Percentiles rank a stretch among this genome's conserved stretches.
phyloP scores from a whole-genome alignment of 2,888 invertebrate species.

The Cataglyphis livida region DNA sequence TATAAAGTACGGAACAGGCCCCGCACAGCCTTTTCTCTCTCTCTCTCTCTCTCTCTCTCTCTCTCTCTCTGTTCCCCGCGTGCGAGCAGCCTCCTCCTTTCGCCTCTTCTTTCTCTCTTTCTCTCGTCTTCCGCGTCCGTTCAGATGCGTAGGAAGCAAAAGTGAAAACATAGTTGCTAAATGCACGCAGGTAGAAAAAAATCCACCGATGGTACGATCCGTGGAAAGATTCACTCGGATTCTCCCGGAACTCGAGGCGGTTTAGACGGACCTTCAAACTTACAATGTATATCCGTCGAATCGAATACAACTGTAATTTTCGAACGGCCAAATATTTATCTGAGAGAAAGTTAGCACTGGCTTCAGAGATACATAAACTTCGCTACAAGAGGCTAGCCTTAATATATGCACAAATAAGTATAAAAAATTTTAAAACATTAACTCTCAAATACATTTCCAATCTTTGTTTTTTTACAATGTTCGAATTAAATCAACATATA shows the following conservation, averaged over 20 bases:
- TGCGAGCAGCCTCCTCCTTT: conserved; percentile 24
- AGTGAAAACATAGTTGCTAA: conserved; percentile 75
- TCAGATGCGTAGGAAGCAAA: conserved; percentile 80
- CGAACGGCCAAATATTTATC: conserved; percentile 11
- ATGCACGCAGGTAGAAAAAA: conserved; percentile 69
- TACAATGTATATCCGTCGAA: not conserved
- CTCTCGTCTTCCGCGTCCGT: conserved; percentile 52
- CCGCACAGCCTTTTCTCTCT: conserved; percentile 63
- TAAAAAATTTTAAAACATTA: not conserved
- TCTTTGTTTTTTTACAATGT: not conserved
- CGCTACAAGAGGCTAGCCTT: not conserved
- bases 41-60: conserved; percentile 43
- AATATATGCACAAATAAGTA: not conserved
- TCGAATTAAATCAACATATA: not conserved
- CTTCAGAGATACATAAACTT: not conserved
- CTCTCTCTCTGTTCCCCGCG: conserved; percentile 49
- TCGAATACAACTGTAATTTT: conserved; percentile 23
- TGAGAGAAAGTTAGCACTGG: not conserved
- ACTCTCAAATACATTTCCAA: not conserved
- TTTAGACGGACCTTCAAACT: not conserved
- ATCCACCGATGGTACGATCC: not conserved
- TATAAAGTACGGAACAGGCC: conserved; percentile 77
- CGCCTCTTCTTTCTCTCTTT: conserved; percentile 29
- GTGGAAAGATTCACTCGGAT: not conserved
- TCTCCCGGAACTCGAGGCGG: not conserved